Evolutionary conservation across 2,113 vertebrate species (phyloP).

Genomic region (Nettapus auritus): DNA sequence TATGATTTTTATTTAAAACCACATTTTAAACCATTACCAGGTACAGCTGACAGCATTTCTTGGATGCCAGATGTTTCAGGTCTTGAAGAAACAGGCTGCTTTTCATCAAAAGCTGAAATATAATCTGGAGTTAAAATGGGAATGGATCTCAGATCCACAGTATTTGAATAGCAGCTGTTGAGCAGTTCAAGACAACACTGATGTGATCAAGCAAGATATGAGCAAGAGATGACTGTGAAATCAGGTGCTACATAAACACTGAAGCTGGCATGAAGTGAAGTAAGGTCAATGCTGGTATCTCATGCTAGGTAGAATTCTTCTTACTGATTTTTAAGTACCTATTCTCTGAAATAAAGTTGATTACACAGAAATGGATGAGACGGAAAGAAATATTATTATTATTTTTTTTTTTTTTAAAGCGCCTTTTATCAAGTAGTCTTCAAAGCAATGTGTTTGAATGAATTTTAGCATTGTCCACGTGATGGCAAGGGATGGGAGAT

Average conservation of each 20-base stretch:
- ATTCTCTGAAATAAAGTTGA: neutral
- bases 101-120: slow-evolving; percentile 72
- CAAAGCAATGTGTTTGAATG: neutral
- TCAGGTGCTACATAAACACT: neutral
- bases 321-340: neutral
- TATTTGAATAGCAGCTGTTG: neutral
- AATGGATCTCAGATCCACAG: neutral
- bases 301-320: neutral
- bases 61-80: slow-evolving; percentile 27
- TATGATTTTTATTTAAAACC: neutral
- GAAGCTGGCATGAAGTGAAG: neutral
- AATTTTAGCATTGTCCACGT: neutral
- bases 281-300: neutral
- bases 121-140: slow-evolving; percentile 44
- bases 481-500: neutral
- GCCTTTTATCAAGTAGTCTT: neutral
- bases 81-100: slow-evolving; percentile 58
- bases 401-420: too few relatives aligned
- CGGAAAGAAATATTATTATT: neutral
- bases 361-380: neutral
- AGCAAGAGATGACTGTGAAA: slow-evolving; percentile 31
- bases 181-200: neutral
- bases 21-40: slow-evolving; percentile 49
- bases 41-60: slow-evolving; percentile 34
- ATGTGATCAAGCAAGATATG: neutral